Evolutionary conservation across 2,113 vertebrate species (phyloP).

Genomic region (Trichechus manatus): DNA sequence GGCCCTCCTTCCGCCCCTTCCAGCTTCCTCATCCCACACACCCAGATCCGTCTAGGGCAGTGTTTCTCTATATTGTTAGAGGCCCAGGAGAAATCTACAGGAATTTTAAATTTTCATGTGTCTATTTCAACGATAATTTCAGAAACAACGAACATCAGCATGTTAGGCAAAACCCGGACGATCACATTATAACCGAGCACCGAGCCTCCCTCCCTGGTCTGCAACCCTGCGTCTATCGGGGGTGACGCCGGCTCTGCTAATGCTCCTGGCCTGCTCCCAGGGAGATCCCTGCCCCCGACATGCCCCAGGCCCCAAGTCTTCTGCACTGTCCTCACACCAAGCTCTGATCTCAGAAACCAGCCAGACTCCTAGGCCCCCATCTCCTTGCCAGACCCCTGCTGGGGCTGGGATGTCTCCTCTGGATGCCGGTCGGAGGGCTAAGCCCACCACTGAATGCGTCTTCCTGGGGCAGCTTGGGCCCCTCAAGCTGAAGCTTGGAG

Average conservation of each 20-base stretch:
- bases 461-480: not conserved
- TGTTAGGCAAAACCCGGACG: not conserved
- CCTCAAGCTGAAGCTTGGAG: not conserved
- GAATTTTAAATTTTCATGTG: not conserved
- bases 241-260: not conserved
- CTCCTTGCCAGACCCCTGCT: not conserved
- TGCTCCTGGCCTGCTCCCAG: not conserved
- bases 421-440: not conserved
- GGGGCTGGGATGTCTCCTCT: not conserved
- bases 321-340: not conserved
- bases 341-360: not conserved
- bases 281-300: not conserved
- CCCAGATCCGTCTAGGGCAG: not conserved
- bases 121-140: conserved; percentile 16
- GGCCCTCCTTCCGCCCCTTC: accelerated
- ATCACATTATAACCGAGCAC: not conserved
- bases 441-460: not conserved
- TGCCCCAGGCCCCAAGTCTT: not conserved
- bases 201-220: no score
- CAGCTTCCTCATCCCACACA: not conserved
- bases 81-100: not conserved
- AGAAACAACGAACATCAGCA: not conserved
- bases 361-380: not conserved
- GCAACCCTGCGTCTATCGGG: not conserved
- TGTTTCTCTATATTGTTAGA: not conserved